These are phyloP conservation scores for Trissoscelio sp. DNA, from an alignment of 2,888 invertebrate species.

Conservation along the genomic window DNA sequence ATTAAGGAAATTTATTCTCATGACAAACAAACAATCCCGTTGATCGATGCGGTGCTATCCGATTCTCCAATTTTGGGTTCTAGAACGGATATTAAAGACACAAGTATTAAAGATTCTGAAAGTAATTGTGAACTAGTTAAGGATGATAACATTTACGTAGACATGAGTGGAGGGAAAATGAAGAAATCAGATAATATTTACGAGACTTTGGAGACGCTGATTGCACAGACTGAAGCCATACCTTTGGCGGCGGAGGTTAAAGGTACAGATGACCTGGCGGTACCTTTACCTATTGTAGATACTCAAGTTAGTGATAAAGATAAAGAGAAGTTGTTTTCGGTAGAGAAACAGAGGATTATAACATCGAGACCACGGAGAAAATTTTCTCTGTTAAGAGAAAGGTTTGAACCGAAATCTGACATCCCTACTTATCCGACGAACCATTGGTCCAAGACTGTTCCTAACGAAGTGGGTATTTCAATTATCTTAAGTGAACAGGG, in stretches of 20 bases:
- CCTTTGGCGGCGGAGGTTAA: constrained; percentile 6
- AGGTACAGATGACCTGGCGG: background rate
- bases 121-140: constrained; percentile 59
- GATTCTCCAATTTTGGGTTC: constrained; percentile 77
- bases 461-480: constrained; percentile 66
- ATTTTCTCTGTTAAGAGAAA: constrained; percentile 86
- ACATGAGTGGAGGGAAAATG: constrained; percentile 75
- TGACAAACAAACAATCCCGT: constrained; percentile 72
- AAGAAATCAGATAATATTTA: constrained; percentile 70
- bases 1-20: constrained; percentile 57
- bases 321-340: background rate
- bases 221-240: constrained; percentile 38
- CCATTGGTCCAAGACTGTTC: constrained; percentile 61
- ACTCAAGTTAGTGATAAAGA: constrained; percentile 3
- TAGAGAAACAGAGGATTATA: constrained; percentile 70
- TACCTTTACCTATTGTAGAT: constrained; percentile 12
- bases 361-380: constrained; percentile 85
- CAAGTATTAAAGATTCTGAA: constrained; percentile 35
- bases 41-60: constrained; percentile 78
- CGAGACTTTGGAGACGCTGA: constrained; percentile 49
- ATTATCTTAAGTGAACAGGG: constrained; percentile 71
- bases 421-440: constrained; percentile 32
- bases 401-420: constrained; percentile 85
- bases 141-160: constrained; percentile 77
- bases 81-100: constrained; percentile 70